These are phyloP conservation scores for Papilio aristodemus DNA, from an alignment of 1,140 invertebrate genomes.

Conservation along the genomic window DNA sequence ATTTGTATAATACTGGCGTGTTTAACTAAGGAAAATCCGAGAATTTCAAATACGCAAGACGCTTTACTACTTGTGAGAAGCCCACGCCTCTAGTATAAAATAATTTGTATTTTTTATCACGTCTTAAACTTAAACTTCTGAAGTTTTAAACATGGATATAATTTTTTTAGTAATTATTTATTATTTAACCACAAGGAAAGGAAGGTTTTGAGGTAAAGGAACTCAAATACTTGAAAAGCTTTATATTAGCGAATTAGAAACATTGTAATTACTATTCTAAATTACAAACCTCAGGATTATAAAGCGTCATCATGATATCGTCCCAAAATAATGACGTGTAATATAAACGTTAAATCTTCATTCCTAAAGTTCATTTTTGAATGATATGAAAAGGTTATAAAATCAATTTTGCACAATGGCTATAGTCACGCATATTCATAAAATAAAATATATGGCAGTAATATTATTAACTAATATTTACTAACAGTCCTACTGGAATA, in stretches of 20 bases:
- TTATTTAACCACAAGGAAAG: not conserved
- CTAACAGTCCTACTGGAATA: too few species aligned
- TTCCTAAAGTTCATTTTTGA: slow-evolving; percentile 48
- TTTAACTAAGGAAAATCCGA: too few species aligned
- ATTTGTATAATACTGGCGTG: too few species aligned
- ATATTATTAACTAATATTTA: slow-evolving; percentile 42
- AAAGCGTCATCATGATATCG: slow-evolving; percentile 63
- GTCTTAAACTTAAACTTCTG: too few species aligned
- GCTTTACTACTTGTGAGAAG: too few species aligned
- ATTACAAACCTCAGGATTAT: slow-evolving; percentile 65
- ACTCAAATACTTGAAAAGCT: not conserved
- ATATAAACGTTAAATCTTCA: slow-evolving; percentile 45
- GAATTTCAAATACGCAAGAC: too few species aligned
- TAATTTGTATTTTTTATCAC: too few species aligned
- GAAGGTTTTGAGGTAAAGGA: not conserved
- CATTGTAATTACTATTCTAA: slow-evolving; percentile 60
- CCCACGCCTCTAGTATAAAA: too few species aligned
- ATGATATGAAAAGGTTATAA: slow-evolving; percentile 49
- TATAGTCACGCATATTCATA: slow-evolving; percentile 64
- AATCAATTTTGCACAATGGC: slow-evolving; percentile 67
- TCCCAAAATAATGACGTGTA: slow-evolving; percentile 38
- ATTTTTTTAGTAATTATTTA: too few species aligned
- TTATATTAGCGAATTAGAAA: slow-evolving; percentile 52
- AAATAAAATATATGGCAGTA: slow-evolving; percentile 61
- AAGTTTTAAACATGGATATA: not conserved